A percentile compares a stretch with the other conserved stretches of the same genome.
These are phyloP conservation scores for Halocynthia roretzi DNA, from an alignment of 23 tunicate genomes.

Conservation along the genomic window DNA sequence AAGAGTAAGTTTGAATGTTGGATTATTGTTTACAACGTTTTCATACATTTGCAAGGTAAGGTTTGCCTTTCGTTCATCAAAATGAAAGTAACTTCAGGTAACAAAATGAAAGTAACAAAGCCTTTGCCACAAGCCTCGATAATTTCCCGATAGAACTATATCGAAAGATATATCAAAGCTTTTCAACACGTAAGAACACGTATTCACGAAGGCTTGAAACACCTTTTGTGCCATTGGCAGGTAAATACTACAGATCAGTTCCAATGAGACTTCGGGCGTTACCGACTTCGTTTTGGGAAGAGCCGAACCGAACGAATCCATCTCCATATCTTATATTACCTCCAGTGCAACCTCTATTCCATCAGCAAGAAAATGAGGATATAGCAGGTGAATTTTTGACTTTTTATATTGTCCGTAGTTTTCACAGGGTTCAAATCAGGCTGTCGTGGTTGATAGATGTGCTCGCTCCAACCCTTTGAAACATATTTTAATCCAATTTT, in stretches of 20 bases:
- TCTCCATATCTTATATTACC: constrained; percentile 69
- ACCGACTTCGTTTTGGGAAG: constrained; percentile 85
- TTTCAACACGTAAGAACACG: no score
- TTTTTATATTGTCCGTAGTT: not conserved
- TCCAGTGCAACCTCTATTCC: constrained; percentile 77
- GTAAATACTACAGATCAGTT: constrained; percentile 24
- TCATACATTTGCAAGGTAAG: no score
- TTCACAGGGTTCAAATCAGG: not conserved
- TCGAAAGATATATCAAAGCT: no score
- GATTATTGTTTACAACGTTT: no score
- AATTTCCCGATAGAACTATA: no score
- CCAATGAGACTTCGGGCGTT: constrained; percentile 77
- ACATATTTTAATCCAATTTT: not conserved
- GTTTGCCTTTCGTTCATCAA: no score
- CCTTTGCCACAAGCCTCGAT: not conserved
- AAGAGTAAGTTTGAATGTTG: not conserved
- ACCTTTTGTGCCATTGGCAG: not conserved
- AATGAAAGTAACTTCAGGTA: no score
- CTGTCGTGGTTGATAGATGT: no score
- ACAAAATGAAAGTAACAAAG: no score
- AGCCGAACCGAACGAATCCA: constrained; percentile 61
- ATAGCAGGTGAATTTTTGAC: constrained; percentile 35
- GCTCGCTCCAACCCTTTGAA: not conserved
- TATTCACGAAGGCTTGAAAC: no score
- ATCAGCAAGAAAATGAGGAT: constrained; percentile 46